A percentile compares a stretch with the other conserved stretches of the same genome.
Evolutionary conservation across 2,888 invertebrate genomes (phyloP).

Genomic region (Ditula angustiorana): DNA sequence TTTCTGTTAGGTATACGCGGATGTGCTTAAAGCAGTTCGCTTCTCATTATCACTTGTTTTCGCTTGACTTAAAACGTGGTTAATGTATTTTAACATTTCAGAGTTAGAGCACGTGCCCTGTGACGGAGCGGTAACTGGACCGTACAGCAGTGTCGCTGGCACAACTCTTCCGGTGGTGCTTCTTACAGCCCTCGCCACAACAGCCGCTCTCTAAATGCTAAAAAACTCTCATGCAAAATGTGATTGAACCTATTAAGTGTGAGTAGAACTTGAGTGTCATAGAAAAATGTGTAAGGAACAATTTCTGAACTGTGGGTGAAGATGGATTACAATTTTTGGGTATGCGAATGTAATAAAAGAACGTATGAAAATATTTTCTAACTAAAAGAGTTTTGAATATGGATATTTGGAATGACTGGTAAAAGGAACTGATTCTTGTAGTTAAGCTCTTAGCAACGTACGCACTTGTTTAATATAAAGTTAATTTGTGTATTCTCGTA

Average conservation of each 20-base stretch:
- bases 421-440: conserved; percentile 44
- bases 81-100: conserved; percentile 53
- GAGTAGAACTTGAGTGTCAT: conserved; percentile 19
- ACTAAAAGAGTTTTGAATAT: conserved; percentile 28
- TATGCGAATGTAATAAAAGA: not conserved
- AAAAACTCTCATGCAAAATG: not conserved
- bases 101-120: conserved; percentile 80
- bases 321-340: conserved; percentile 1
- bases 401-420: conserved; percentile 34
- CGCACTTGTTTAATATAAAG: conserved; percentile 30
- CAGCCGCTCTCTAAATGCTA: conserved; percentile 69
- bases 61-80: not conserved
- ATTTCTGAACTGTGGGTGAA: conserved; percentile 9
- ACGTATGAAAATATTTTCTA: conserved; percentile 35
- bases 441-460: conserved; percentile 35
- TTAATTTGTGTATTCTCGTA: conserved; percentile 30
- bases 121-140: conserved; percentile 80
- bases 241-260: conserved; percentile 1
- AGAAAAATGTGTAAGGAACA: conserved; percentile 14
- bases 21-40: conserved; percentile 17
- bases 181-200: conserved; percentile 75
- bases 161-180: conserved; percentile 73
- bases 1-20: not conserved
- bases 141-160: conserved; percentile 79
- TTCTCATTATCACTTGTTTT: conserved; percentile 2